Percentiles rank a stretch among this genome's conserved stretches.
Evolutionary conservation across 2,797 vertebrate species (phyloP).

Genomic region (Vultur gryphus): DNA sequence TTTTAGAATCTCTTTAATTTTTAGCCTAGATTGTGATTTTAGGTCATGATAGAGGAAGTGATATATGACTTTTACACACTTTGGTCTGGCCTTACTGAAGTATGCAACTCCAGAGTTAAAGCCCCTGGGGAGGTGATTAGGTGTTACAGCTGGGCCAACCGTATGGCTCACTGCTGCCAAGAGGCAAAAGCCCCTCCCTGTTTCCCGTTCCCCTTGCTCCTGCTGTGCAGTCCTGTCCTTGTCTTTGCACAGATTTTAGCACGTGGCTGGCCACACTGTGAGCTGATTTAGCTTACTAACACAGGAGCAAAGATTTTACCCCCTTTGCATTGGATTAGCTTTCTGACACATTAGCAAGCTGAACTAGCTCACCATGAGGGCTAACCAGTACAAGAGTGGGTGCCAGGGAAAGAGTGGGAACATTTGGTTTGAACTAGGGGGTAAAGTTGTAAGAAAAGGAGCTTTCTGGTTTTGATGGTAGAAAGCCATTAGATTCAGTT

Average conservation of each 20-base stretch:
- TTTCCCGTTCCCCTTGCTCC: background rate
- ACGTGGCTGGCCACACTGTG: fast-evolving
- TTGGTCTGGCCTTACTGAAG: background rate
- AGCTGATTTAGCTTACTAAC: background rate
- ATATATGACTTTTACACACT: background rate
- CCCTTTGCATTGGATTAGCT: background rate
- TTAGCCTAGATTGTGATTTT: background rate
- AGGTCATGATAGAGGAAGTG: background rate
- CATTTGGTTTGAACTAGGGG: background rate
- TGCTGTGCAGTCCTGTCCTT: background rate
- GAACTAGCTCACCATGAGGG: background rate
- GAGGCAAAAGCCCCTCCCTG: background rate
- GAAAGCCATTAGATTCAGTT: background rate
- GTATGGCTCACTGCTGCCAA: background rate
- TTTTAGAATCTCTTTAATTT: background rate
- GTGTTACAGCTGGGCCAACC: background rate
- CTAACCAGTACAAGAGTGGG: background rate
- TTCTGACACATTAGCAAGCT: background rate
- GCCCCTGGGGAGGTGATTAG: background rate
- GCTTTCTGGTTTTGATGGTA: background rate
- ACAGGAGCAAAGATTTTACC: background rate
- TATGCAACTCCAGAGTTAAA: background rate
- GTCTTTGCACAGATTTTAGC: background rate
- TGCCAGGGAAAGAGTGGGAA: background rate
- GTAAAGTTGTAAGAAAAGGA: background rate